Evolutionary conservation across 2,113 vertebrate species (phyloP), one percentile per base, ranked within the genome.

Genomic region (Bolborhynchus lineola): DNA sequence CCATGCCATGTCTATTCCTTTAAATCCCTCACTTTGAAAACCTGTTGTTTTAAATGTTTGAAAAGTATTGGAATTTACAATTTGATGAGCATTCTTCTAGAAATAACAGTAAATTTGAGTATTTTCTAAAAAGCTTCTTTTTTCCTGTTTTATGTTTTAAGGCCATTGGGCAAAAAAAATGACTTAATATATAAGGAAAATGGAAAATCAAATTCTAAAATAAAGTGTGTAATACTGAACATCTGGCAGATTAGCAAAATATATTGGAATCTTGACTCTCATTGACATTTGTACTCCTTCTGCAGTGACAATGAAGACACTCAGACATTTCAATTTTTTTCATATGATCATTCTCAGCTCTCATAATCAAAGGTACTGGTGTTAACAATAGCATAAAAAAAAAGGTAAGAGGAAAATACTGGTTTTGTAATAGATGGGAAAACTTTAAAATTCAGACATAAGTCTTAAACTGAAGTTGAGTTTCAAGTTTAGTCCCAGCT

Each of bases 201-300:
- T 10, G 23, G 71, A 81, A 83, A 96, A 90, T 92, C 59, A 81
- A 77, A 71, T 10, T 93, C 78, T 68, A 93, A 82, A 86, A 83
- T 70, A 94, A 81, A 93, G 60, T n/a, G 63, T 28, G 20, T 63
- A 53, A 55, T 35, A 52, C 68, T 71, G 72, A 90, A 60, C 11
- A 41, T 44, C 29, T 88, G 76, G 55, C 71, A 92, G 65, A 88
- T 60, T 29, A 11, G 31, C 15, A 67, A 96, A 95, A 93, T 85
- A 64, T 62, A 85, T 44, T 42, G 37, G 46, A 80, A 80, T 3
- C 47, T 63, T 86, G 53, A 70, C 69, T 92, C 4, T 70, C 60
- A 71, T 71, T 75, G 71, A 78, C 42, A 68, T 70, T 93, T 83
- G 82, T 60, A 26, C 13, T 13, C 16, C 85, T 82, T 80, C 39